phyloP scores from a whole-genome alignment of 1,140 invertebrate species.

The Meloidogyne floridensis region DNA sequence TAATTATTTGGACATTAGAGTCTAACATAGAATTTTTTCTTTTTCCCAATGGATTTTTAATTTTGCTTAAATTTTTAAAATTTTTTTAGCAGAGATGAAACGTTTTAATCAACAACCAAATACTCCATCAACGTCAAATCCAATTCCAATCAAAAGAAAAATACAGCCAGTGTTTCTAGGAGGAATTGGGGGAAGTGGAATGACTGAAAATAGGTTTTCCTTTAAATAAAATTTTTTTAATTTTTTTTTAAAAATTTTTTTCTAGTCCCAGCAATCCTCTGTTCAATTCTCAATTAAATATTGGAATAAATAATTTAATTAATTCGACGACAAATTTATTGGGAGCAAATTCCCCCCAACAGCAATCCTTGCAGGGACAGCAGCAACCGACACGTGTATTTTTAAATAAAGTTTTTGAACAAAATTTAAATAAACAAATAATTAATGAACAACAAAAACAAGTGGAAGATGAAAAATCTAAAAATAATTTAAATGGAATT shows the following conservation, averaged over 20 bases:
- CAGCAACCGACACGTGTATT: not conserved
- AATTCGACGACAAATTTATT: conserved; percentile 1
- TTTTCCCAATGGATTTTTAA: too few relatives aligned
- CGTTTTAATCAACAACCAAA: not conserved
- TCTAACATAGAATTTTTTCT: too few relatives aligned
- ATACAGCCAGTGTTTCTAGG: conserved; percentile 28
- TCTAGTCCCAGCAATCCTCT: not conserved
- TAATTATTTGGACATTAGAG: too few relatives aligned
- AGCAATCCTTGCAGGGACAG: not conserved
- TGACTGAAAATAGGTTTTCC: not conserved
- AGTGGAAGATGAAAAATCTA: not conserved
- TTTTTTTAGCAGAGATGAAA: not conserved
- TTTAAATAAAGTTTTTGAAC: not conserved
- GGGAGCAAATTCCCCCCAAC: not conserved
- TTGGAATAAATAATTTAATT: not conserved
- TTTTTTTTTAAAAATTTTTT: too few relatives aligned
- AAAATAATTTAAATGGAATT: not conserved
- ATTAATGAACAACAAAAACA: not conserved
- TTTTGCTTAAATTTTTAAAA: too few relatives aligned
- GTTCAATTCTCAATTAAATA: not conserved
- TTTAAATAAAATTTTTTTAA: not conserved
- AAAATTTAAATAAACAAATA: not conserved
- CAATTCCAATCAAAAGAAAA: conserved; percentile 21
- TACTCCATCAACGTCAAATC: not conserved
- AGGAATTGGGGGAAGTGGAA: not conserved